Conservation (phyloP, 2,113 vertebrate genomes). For the Poeciliopsis occidentalis region DNA sequence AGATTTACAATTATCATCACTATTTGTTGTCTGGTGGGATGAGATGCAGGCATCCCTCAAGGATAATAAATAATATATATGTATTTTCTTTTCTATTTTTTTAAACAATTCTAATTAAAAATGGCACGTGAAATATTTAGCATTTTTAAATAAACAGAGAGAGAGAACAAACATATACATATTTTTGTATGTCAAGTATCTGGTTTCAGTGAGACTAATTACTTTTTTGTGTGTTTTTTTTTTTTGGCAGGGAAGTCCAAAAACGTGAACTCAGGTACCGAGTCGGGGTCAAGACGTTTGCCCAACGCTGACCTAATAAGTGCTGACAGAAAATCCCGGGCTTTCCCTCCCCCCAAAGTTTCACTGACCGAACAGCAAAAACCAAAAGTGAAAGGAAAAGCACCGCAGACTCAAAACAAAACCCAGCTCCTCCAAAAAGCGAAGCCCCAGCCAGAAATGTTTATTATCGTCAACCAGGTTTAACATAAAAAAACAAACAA, state of each 20-base stretch:
- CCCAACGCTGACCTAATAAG: not conserved
- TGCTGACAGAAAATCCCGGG: not conserved
- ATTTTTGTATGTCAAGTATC: not conserved
- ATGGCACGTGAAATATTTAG: too few species aligned
- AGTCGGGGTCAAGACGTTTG: not conserved
- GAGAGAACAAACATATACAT: too few species aligned
- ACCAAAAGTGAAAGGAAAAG: conserved; percentile 26
- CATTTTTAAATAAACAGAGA: too few species aligned
- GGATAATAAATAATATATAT: not conserved
- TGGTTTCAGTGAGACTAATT: not conserved
- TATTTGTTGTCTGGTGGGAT: not conserved
- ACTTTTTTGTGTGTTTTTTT: not conserved
- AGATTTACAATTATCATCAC: not conserved
- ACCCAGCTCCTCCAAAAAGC: not conserved
- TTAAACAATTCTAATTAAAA: too few species aligned
- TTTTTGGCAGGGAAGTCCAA: not conserved
- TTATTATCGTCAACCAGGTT: conserved; percentile 33
- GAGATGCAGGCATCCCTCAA: not conserved
- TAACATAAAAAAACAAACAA: not conserved
- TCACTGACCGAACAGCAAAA: conserved; percentile 1
- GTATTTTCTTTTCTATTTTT: too few species aligned
- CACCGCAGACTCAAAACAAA: not conserved
- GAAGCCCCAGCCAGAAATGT: not conserved
- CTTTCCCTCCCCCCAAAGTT: not conserved
- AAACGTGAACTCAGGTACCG: not conserved